A percentile compares a stretch with the other conserved stretches of the same genome.
Conservation (phyloP, 2,797 vertebrate species). For the Sebastes trivittatus region DNA sequence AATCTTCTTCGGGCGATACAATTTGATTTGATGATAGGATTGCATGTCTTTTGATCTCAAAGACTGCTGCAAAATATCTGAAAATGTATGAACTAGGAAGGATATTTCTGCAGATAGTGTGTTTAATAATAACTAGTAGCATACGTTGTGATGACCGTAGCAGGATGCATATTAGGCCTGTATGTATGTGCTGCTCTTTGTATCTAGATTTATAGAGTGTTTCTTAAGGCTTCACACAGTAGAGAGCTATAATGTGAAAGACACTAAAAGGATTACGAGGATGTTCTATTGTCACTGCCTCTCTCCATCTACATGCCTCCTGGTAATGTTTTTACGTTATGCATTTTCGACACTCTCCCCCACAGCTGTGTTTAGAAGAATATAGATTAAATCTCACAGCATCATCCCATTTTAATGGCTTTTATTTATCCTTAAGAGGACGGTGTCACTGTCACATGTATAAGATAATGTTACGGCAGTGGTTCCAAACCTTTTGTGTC, state of each 20-base stretch:
- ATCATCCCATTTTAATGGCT: conserved; percentile 26
- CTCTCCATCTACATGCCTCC: conserved; percentile 50
- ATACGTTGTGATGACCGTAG: background rate
- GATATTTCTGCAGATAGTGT: background rate
- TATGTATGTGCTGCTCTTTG: conserved; percentile 9
- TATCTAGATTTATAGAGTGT: conserved; percentile 26
- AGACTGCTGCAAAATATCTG: conserved; percentile 14
- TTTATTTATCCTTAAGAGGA: conserved; percentile 19
- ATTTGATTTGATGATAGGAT: conserved; percentile 29
- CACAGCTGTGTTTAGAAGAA: conserved; percentile 37
- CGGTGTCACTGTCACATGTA: background rate
- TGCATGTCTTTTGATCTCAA: conserved; percentile 33
- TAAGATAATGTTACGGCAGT: background rate
- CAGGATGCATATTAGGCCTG: background rate
- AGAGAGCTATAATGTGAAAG: conserved; percentile 58
- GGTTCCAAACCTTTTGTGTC: background rate
- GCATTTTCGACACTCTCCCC: conserved; percentile 39
- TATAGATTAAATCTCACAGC: conserved; percentile 42
- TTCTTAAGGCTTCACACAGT: conserved; percentile 30
- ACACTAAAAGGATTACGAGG: conserved; percentile 68
- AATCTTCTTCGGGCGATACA: conserved; percentile 4
- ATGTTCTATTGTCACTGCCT: conserved; percentile 55
- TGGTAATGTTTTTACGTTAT: conserved; percentile 52
- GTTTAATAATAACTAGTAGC: conserved; percentile 16
- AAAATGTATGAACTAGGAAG: background rate